These are phyloP conservation scores for Mormyrops boulengeri DNA, from an alignment of 2,797 vertebrate genomes.

Conservation along the genomic window DNA sequence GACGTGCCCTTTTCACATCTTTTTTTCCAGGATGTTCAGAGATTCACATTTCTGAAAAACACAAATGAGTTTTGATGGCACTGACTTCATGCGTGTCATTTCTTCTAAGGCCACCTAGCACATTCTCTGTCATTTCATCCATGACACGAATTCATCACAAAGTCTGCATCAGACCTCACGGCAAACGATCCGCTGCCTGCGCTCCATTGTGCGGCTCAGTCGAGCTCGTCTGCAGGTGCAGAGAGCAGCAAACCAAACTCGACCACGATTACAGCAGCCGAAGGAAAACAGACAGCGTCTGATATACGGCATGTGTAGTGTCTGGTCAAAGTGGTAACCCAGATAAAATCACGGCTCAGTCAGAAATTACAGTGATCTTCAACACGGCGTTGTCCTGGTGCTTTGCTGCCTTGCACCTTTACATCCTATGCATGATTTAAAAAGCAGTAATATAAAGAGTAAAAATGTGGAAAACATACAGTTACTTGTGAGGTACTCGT, in stretches of 20 bases:
- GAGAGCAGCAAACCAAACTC: neutral
- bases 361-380: neutral
- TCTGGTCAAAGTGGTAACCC: neutral
- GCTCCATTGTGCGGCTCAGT: neutral
- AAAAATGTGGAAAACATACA: neutral
- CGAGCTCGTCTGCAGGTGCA: neutral
- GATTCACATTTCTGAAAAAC: slow-evolving; percentile 2
- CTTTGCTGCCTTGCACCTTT: neutral
- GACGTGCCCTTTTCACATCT: neutral
- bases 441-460: neutral
- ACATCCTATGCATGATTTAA: neutral
- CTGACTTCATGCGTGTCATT: neutral
- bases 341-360: neutral
- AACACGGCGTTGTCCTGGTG: neutral
- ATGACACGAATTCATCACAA: neutral
- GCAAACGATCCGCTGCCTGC: neutral
- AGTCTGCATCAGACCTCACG: neutral
- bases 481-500: neutral
- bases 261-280: neutral
- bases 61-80: neutral
- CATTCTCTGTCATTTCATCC: neutral
- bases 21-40: neutral
- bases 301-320: neutral
- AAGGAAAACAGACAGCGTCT: neutral
- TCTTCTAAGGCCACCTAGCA: neutral